Evolutionary conservation across 92 coral and sea anemone species (phyloP).

Genomic region (Diadumene lineata): DNA sequence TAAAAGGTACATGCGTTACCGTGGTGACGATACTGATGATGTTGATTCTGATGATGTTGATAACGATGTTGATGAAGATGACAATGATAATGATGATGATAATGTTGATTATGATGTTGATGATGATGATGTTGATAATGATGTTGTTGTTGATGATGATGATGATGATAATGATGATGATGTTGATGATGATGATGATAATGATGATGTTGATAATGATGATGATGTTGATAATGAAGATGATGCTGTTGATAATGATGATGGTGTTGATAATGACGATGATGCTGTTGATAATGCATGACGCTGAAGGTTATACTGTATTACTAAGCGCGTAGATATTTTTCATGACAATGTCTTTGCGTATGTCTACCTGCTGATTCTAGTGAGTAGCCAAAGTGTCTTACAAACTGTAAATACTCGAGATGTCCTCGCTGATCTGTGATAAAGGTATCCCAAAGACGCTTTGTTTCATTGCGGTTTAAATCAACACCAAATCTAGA

Average conservation of each 20-base stretch:
- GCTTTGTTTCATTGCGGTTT: slow-evolving; percentile 80
- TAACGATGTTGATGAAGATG: neutral
- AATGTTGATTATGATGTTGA: neutral
- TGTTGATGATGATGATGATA: neutral
- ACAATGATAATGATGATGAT: neutral
- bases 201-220: neutral
- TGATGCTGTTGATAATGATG: neutral
- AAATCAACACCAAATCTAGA: slow-evolving; percentile 79
- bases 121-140: neutral
- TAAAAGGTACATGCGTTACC: neutral
- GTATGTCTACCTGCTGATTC: slow-evolving; percentile 78
- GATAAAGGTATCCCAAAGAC: slow-evolving; percentile 93
- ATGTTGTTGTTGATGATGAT: neutral
- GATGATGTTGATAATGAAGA: neutral
- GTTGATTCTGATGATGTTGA: neutral
- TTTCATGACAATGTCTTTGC: neutral
- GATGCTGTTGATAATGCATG: neutral
- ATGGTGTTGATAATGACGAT: neutral
- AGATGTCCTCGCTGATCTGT: slow-evolving; percentile 86
- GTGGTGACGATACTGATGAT: neutral
- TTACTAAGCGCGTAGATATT: too few relatives aligned
- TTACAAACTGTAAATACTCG: slow-evolving; percentile 90
- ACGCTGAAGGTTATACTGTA: too few relatives aligned
- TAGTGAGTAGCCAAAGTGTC: slow-evolving; percentile 82
- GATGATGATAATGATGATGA: neutral